These are phyloP conservation scores for Paratrypauchen microcephalus DNA, from an alignment of 2,797 vertebrate genomes.

Conservation along the genomic window DNA sequence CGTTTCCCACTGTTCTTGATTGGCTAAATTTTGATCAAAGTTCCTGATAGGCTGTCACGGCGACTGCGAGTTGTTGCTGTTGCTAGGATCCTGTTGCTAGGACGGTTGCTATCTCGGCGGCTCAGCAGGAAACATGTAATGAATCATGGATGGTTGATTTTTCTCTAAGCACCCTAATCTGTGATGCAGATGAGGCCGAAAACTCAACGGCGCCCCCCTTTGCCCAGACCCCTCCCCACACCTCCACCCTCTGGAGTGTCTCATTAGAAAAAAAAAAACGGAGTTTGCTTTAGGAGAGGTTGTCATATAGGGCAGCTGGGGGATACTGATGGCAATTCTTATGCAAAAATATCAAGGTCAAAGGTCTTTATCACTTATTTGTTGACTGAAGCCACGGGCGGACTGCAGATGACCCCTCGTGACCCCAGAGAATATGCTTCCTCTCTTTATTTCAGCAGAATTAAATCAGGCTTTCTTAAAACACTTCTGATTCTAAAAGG, in stretches of 20 bases:
- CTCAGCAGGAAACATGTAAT: slow-evolving; percentile 88
- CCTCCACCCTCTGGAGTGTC: slow-evolving; percentile 57
- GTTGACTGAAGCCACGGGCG: slow-evolving; percentile 80
- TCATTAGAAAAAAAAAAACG: slow-evolving; percentile 72
- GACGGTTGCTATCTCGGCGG: slow-evolving; percentile 80
- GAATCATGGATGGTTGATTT: slow-evolving; percentile 95
- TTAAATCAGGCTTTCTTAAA: slow-evolving; percentile 27
- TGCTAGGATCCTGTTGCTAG: slow-evolving; percentile 95
- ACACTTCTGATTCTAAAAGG: slow-evolving; percentile 20
- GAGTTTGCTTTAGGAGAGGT: slow-evolving; percentile 76
- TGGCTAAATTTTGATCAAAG: slow-evolving; percentile 70
- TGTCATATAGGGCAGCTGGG: slow-evolving; percentile 53
- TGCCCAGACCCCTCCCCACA: slow-evolving; percentile 33
- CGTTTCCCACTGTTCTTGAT: slow-evolving; percentile 55
- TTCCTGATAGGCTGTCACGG: slow-evolving; percentile 75
- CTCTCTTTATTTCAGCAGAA: too few species aligned
- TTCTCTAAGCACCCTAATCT: slow-evolving; percentile 86
- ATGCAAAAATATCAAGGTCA: slow-evolving; percentile 80
- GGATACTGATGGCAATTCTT: slow-evolving; percentile 80
- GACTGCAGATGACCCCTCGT: slow-evolving; percentile 66
- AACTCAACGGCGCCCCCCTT: slow-evolving; percentile 28
- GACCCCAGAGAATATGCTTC: slow-evolving; percentile 71
- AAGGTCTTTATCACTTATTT: slow-evolving; percentile 85
- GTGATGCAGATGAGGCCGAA: slow-evolving; percentile 90
- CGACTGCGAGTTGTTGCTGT: slow-evolving; percentile 75